Evolutionary conservation across 2,113 vertebrate species (phyloP).

Genomic region (Cebus imitator): DNA sequence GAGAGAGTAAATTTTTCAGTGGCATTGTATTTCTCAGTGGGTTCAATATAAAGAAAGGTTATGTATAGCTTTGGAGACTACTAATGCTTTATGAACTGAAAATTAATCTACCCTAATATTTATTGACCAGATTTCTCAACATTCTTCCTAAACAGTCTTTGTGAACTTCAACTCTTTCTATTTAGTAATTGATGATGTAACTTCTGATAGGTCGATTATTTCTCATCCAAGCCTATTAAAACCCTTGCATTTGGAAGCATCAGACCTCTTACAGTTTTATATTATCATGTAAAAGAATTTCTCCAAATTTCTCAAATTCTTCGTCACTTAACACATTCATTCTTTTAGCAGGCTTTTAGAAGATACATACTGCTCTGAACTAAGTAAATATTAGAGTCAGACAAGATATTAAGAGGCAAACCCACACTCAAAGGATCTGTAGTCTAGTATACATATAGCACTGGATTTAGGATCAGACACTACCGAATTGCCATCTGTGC

Average conservation of each 20-base stretch:
- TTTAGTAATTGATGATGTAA: neutral
- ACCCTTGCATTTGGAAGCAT: neutral
- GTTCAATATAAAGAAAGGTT: neutral
- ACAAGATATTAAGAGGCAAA: neutral
- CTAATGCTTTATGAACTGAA: neutral
- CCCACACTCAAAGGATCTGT: neutral
- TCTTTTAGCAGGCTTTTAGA: neutral
- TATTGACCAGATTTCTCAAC: neutral
- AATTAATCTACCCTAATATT: too few relatives aligned
- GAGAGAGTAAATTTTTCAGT: neutral
- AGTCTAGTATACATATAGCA: neutral
- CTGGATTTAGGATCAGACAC: neutral
- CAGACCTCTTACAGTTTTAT: neutral
- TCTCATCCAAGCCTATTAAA: neutral
- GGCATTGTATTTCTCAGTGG: neutral
- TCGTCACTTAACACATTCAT: neutral
- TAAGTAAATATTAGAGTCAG: neutral
- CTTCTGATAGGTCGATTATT: neutral
- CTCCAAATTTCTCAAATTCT: neutral
- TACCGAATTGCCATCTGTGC: neutral
- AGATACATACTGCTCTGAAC: neutral
- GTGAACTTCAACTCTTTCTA: neutral
- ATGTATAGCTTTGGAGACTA: neutral
- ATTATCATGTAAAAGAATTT: neutral
- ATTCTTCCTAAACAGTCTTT: neutral